These are phyloP conservation scores for Coenonympha glycerion DNA, from an alignment of 2,888 invertebrate genomes.

Conservation along the genomic window DNA sequence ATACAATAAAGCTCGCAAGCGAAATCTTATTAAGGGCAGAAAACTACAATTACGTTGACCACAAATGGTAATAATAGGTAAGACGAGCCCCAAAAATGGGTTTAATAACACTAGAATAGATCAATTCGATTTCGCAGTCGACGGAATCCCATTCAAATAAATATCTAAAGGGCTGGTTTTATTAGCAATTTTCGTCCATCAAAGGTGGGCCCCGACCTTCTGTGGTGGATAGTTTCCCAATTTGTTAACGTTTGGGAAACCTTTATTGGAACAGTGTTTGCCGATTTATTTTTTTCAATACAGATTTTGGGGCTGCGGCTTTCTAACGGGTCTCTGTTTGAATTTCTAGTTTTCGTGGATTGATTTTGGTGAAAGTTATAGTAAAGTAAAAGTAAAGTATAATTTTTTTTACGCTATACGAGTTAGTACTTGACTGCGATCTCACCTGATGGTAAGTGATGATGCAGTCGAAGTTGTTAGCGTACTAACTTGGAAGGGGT, in stretches of 20 bases:
- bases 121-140: conserved; percentile 9
- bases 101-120: conserved; percentile 3
- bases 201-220: conserved; percentile 4
- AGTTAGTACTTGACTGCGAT: not conserved
- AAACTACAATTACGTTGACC: not conserved
- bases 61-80: not conserved
- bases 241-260: conserved; percentile 2
- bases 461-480: too few relatives aligned
- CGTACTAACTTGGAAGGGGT: too few relatives aligned
- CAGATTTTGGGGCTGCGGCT: not conserved
- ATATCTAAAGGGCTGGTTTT: conserved; percentile 15
- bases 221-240: conserved; percentile 5
- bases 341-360: too few relatives aligned
- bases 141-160: conserved; percentile 8
- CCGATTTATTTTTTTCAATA: not conserved
- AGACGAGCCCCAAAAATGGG: not conserved
- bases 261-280: not conserved
- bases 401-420: too few relatives aligned
- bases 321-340: too few relatives aligned
- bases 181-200: conserved; percentile 15
- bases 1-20: too few relatives aligned
- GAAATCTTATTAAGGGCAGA: too few relatives aligned
- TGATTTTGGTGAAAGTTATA: too few relatives aligned
- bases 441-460: too few relatives aligned
- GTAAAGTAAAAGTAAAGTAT: too few relatives aligned